Conservation (phyloP, 2,113 vertebrate genomes). For the Cacatua alba region DNA sequence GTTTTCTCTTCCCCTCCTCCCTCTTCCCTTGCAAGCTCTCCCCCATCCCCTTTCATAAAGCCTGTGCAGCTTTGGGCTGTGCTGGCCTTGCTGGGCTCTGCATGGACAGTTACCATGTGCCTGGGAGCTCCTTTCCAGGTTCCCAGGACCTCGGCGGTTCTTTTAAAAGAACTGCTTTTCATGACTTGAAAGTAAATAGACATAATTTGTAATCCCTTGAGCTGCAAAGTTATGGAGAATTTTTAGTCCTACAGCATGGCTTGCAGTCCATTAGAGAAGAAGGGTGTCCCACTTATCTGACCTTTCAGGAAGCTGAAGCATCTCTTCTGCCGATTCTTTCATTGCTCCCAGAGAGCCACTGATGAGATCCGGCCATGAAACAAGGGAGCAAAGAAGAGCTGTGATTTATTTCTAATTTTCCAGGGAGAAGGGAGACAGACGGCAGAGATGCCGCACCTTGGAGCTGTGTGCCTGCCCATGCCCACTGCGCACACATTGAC, state of each 20-base stretch:
- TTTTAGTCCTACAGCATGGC: slow-evolving; percentile 34
- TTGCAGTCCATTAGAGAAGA: slow-evolving; percentile 43
- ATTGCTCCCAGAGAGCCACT: slow-evolving; percentile 27
- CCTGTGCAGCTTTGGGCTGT: not conserved
- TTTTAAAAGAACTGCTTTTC: slow-evolving; percentile 47
- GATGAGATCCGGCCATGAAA: not conserved
- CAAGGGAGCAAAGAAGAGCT: slow-evolving; percentile 8
- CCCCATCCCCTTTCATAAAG: not conserved
- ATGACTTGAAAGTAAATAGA: slow-evolving; percentile 49
- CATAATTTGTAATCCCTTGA: slow-evolving; percentile 52
- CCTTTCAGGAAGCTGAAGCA: slow-evolving; percentile 59
- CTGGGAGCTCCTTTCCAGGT: slow-evolving; percentile 24
- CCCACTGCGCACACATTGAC: not conserved
- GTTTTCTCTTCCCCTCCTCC: not conserved
- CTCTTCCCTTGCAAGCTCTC: not conserved
- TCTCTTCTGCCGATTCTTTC: slow-evolving; percentile 31
- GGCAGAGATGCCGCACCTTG: not conserved
- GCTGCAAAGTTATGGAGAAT: slow-evolving; percentile 27
- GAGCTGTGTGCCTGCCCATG: not conserved
- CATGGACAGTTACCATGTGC: not conserved
- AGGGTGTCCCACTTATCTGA: slow-evolving; percentile 30
- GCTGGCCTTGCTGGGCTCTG: not conserved
- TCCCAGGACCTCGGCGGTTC: slow-evolving; percentile 33
- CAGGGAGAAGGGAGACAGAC: not conserved
- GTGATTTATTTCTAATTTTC: slow-evolving; percentile 2